Evolutionary conservation across 2,888 invertebrate species (phyloP), one percentile per base, ranked within the genome.

Genomic region (Drosophila mimica): DNA sequence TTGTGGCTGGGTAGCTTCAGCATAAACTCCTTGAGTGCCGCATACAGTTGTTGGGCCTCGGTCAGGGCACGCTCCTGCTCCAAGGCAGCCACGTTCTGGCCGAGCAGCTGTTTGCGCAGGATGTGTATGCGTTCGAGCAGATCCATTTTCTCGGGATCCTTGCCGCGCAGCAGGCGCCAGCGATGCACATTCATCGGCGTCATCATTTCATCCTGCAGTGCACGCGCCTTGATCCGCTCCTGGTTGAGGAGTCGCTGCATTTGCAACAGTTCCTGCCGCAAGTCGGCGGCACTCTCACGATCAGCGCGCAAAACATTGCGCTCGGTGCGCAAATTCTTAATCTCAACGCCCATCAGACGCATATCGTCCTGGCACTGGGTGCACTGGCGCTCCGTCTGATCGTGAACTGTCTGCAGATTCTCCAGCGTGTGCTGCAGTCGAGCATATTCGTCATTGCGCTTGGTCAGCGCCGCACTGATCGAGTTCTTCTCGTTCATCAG

Each of bases 171-270:
- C 93, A 97, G 96, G 69, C 98, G 94, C 98, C 98, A 99, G 76
- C 93, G 94, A 89, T 99, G 99, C 81, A 99, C 95, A 93, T 99
- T 99, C 92, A 98, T 95, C 0, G 98, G 98, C 76, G 97, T 98
- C 92, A 97, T 96, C 86, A 98, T 94, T 82, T 98, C 98, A 79
- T 98, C 97, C 92, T 98, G 97, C 17, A 99, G 93, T 0, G 98
- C 98, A 36, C 97, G 95, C 63, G 97, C 97, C 81, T 98, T 96
- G 20, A 98, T 95, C 58, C 97, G 94, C 92, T 98, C 97, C 74
- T 96, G 95, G 7, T 97, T 96, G 54, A 98, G 92, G 88, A 97
- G 96, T 36, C 97, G 94, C 92, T 98, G 97, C 86, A 98, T 87
- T 81, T 93, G 92, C 3, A 92, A 74, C 57, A 95, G 94, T 94